Conservation (phyloP, 1,140 invertebrate genomes). For the Acyrthosiphon pisum region DNA sequence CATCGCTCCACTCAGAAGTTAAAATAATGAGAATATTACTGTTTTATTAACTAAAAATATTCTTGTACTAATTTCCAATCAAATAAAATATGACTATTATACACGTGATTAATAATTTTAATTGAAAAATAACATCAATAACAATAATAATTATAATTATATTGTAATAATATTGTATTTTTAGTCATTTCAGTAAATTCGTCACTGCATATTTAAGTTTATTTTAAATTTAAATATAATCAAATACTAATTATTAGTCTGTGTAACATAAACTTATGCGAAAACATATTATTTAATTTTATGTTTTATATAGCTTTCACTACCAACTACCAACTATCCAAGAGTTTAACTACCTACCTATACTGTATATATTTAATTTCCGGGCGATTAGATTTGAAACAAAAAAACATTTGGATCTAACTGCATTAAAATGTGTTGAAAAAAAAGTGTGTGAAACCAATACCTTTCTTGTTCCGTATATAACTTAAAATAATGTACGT, state of each 20-base stretch:
- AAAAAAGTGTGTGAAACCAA: neutral
- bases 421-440: neutral
- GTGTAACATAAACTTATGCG: too few species aligned
- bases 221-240: neutral
- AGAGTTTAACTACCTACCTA: too few species aligned
- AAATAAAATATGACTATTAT: neutral
- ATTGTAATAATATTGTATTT: neutral
- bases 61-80: neutral
- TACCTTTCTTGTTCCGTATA: neutral
- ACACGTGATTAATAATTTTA: neutral
- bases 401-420: neutral
- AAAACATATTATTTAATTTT: neutral
- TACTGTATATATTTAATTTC: neutral
- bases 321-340: neutral
- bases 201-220: neutral
- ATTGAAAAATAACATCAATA: neutral
- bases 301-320: neutral
- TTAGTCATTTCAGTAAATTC: neutral
- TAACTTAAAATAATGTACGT: neutral
- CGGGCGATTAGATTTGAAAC: conserved; percentile 12
- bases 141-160: neutral
- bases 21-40: neutral
- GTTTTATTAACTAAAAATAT: neutral
- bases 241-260: too few species aligned
- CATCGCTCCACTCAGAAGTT: neutral